phyloP scores from a whole-genome alignment of 2,797 vertebrate species.

The Peromyscus nudipes region DNA sequence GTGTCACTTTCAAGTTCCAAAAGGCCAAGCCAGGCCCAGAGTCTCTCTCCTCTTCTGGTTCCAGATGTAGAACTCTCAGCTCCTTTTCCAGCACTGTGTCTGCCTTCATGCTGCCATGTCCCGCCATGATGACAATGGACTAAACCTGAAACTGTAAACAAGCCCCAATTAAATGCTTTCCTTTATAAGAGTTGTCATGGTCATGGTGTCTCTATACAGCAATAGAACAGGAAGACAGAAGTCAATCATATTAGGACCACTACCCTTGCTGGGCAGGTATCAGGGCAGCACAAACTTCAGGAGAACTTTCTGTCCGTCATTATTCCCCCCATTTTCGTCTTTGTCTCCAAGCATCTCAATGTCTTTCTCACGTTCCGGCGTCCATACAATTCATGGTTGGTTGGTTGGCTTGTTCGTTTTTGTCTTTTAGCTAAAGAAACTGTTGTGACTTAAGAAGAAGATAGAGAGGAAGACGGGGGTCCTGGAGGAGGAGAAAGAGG shows the following conservation, averaged over 20 bases:
- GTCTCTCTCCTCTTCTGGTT: neutral
- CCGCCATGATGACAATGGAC: neutral
- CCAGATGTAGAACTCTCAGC: neutral
- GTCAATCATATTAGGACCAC: neutral
- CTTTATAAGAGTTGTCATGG: neutral
- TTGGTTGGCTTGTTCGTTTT: neutral
- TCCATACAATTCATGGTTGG: neutral
- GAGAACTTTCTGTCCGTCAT: neutral
- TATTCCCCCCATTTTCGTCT: neutral
- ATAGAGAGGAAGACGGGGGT: neutral
- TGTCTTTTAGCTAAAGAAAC: conserved; percentile 51
- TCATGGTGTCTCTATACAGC: no score
- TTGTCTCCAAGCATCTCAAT: neutral
- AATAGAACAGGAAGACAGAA: neutral
- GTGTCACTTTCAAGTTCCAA: neutral
- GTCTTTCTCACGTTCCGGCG: neutral
- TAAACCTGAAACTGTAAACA: neutral
- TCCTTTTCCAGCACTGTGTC: neutral
- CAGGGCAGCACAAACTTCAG: neutral
- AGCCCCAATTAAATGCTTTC: neutral
- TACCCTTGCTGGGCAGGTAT: neutral
- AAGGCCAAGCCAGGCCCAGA: neutral
- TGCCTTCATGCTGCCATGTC: no score
- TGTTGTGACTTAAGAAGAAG: neutral
- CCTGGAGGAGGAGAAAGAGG: neutral